A percentile compares a stretch with the other conserved stretches of the same genome.
phyloP scores from a whole-genome alignment of 2,113 vertebrate species.

The Psettodes erumei region DNA sequence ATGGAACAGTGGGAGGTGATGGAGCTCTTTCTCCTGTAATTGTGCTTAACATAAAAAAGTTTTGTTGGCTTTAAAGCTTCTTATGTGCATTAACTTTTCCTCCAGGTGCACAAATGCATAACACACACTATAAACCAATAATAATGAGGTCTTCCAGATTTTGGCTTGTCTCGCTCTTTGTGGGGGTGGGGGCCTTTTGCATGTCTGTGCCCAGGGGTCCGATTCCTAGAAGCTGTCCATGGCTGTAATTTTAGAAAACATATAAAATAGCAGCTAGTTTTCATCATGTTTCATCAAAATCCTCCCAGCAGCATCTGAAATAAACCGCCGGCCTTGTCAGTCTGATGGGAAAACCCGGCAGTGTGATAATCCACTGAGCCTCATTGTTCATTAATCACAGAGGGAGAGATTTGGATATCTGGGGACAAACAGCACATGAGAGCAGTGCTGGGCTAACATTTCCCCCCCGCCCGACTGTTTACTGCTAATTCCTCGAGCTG shows the following conservation, averaged over 20 bases:
- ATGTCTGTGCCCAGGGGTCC: too few species aligned
- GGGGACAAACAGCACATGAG: slow-evolving; percentile 23
- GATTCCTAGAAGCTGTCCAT: too few species aligned
- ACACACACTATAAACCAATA: too few species aligned
- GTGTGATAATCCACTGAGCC: slow-evolving; percentile 39
- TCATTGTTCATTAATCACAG: slow-evolving; percentile 38
- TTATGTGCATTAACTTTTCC: too few species aligned
- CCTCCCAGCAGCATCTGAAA: neutral
- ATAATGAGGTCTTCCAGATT: too few species aligned
- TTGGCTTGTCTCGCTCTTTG: too few species aligned
- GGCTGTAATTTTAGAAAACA: too few species aligned
- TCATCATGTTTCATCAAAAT: neutral
- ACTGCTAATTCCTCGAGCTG: neutral
- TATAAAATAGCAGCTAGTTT: too few species aligned
- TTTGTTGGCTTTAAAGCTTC: neutral
- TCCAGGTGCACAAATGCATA: too few species aligned
- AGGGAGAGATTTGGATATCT: slow-evolving; percentile 18
- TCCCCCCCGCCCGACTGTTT: neutral
- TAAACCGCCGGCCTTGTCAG: neutral
- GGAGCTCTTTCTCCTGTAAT: slow-evolving; percentile 12
- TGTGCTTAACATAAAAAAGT: too few species aligned
- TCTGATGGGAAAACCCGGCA: slow-evolving; percentile 13
- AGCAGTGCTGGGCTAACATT: neutral
- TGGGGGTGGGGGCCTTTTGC: too few species aligned
- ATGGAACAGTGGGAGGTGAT: slow-evolving; percentile 25